These are phyloP conservation scores for Dreissena polymorpha DNA, from an alignment of 1,140 invertebrate genomes.

Conservation along the genomic window DNA sequence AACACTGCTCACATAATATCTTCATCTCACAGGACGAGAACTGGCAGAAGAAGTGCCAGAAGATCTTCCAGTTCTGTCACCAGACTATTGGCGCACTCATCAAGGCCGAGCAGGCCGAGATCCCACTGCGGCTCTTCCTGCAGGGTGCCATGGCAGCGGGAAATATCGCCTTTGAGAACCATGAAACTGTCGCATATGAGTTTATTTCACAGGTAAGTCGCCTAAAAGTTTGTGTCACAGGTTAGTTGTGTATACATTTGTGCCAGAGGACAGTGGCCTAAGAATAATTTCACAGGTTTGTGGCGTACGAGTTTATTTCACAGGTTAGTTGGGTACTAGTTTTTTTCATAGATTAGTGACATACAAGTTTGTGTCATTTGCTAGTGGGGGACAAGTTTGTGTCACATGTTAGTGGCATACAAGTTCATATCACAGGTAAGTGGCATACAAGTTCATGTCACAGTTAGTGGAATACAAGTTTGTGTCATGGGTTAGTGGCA, in stretches of 20 bases:
- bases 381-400: too few species aligned
- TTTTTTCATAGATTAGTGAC: constrained; percentile 91
- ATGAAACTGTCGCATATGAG: constrained; percentile 98
- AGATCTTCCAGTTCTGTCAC: constrained; percentile 99
- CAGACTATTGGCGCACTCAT: constrained; percentile 95
- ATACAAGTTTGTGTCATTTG: too few species aligned
- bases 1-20: too few species aligned
- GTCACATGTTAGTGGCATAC: constrained; percentile 88
- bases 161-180: constrained; percentile 95
- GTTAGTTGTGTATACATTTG: too few species aligned
- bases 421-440: constrained; percentile 97
- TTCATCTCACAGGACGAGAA: constrained; percentile 88
- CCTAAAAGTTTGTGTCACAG: too few species aligned
- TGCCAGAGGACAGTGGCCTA: too few species aligned
- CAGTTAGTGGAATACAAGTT: constrained; percentile 96
- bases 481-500: constrained; percentile 89
- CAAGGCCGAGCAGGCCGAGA: constrained; percentile 93
- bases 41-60: constrained; percentile 99
- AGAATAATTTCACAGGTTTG: constrained; percentile 95
- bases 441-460: neutral
- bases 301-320: neutral
- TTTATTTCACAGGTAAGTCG: constrained; percentile 93
- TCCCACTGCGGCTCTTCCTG: constrained; percentile 93
- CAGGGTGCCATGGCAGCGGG: constrained; percentile 97
- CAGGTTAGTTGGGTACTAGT: too few species aligned